Evolutionary conservation across 2,797 vertebrate species (phyloP).

Genomic region (Cuniculus paca): DNA sequence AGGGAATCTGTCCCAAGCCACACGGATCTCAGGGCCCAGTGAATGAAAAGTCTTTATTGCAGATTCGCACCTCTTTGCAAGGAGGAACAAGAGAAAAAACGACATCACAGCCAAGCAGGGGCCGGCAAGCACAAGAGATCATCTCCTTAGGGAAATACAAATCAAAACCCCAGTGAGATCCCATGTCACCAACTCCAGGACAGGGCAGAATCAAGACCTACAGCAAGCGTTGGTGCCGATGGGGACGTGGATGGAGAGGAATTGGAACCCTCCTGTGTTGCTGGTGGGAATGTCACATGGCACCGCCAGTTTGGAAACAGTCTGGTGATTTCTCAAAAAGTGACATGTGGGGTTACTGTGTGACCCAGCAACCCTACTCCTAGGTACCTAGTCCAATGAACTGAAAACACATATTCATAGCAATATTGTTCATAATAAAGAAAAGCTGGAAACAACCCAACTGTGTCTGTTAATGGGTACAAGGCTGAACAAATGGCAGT

Average conservation of each 20-base stretch:
- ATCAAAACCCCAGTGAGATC: fast-evolving
- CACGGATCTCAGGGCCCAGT: fast-evolving
- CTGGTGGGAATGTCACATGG: not conserved
- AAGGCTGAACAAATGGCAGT: fast-evolving
- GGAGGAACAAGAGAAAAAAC: not conserved
- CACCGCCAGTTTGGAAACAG: not conserved
- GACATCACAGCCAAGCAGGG: not conserved
- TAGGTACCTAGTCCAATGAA: too few relatives aligned
- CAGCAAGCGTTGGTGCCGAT: fast-evolving
- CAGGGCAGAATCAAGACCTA: fast-evolving
- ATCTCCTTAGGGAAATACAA: not conserved
- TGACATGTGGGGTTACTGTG: too few relatives aligned
- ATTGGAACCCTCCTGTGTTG: fast-evolving
- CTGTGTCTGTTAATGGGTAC: fast-evolving
- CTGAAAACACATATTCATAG: not conserved
- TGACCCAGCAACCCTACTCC: not conserved
- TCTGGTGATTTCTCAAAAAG: not conserved
- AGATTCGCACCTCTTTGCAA: not conserved
- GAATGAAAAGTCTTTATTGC: not conserved
- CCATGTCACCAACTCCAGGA: fast-evolving
- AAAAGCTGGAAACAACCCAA: fast-evolving
- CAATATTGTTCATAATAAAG: not conserved
- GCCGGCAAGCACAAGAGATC: too few relatives aligned
- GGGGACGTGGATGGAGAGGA: fast-evolving
- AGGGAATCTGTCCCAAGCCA: not conserved